Base-by-base conservation (phyloP, 1,140 invertebrate genomes). In the Rhynchophorus ferrugineus region DNA sequence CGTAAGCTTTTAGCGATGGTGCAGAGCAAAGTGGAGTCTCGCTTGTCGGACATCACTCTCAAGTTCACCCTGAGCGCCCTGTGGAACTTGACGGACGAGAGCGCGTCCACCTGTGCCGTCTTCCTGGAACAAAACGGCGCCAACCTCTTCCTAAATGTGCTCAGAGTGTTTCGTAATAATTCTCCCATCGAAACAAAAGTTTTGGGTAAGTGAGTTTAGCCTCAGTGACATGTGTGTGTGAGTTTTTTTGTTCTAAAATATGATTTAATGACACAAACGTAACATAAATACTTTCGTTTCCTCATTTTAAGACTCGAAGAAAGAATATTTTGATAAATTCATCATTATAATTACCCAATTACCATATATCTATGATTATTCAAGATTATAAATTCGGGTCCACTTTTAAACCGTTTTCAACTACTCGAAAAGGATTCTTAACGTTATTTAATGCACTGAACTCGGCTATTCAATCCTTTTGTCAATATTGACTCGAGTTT, bases 81-180 rank as follows among this genome's bases (percentile, higher is more conserved):
- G 2, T 91, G 87, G 87, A 91, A 91, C 72, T 71, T 91, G 16
- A 90, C 87, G 29, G 84, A 86, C 61, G 84, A 87, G 65, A 84
- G 82, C 57, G 79, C 84, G 5, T 75, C 75, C 18, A 87, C 85
- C 0, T 90, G 87, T 63, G 69, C 74, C 58, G 81, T 86, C 2
- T 89, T 90, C 67, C 68, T 89, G 16, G 74, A 79, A 34, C 78
- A 84, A 62, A 78, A 80, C 13, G 87, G 87, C 3, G 75, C 87
- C 63, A 69, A 78, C 36, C 65, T 88, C 19, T 89, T 87, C 64
- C 70, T 87, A 41, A 71, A 78, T 57, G 82, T 86, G 19, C 68
- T 89, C 13, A 73, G 79, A 59, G 75, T 71, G 22, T 87, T 84
- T 59, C 72, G 74, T 55, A 74, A 76, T 38, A 76, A 85, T 63